Conservation (phyloP, 1,140 invertebrate genomes). For the Episyrphus balteatus region DNA sequence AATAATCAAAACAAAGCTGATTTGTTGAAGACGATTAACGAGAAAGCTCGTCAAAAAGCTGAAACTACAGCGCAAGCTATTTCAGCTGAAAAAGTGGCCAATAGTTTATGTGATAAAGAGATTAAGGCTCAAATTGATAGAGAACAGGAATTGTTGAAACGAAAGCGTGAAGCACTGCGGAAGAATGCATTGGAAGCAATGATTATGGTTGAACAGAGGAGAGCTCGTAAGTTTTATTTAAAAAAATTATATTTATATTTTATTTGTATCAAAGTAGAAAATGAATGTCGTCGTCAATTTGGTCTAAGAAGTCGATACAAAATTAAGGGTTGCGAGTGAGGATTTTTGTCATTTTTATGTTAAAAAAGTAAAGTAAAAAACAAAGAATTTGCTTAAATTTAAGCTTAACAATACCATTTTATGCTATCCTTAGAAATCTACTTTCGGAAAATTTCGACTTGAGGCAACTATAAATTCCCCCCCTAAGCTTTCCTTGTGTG, state of each 20-base stretch:
- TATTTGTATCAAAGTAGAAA: too few relatives aligned
- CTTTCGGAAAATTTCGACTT: too few relatives aligned
- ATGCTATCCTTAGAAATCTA: too few relatives aligned
- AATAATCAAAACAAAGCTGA: slow-evolving; percentile 20
- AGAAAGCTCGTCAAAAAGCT: slow-evolving; percentile 10
- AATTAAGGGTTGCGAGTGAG: too few relatives aligned
- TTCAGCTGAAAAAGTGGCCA: slow-evolving; percentile 1
- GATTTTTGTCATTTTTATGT: too few relatives aligned
- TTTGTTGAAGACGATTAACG: slow-evolving; percentile 16
- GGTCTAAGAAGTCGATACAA: too few relatives aligned
- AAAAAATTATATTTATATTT: neutral
- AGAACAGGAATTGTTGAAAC: slow-evolving; percentile 8
- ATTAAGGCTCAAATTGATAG: slow-evolving; percentile 13
- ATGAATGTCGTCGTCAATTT: too few relatives aligned
- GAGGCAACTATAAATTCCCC: too few relatives aligned
- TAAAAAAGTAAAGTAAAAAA: too few relatives aligned
- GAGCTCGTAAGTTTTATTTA: slow-evolving; percentile 12
- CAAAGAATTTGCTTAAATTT: too few relatives aligned
- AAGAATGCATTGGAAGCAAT: slow-evolving; percentile 25
- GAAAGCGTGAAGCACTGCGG: slow-evolving; percentile 12
- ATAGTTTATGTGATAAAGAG: slow-evolving; percentile 6
- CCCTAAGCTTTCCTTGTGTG: too few relatives aligned
- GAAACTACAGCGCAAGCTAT: slow-evolving; percentile 14
- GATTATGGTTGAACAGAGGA: slow-evolving; percentile 19
- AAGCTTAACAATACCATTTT: too few relatives aligned